A percentile compares a stretch with the other conserved stretches of the same genome.
These are phyloP conservation scores for Galeopsomyia nigrocyanea DNA, from an alignment of 2,888 invertebrate genomes.

Conservation along the genomic window DNA sequence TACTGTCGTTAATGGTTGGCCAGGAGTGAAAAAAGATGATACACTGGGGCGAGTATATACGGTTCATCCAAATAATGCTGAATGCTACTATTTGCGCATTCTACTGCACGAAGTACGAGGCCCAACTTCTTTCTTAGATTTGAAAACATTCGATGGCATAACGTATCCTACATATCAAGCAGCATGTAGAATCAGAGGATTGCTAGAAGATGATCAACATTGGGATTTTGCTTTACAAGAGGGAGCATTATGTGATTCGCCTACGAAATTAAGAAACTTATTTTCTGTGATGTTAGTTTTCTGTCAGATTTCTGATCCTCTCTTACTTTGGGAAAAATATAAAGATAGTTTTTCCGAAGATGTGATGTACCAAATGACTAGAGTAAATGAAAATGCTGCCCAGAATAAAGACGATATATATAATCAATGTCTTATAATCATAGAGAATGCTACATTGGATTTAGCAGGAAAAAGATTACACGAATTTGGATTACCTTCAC, in stretches of 20 bases:
- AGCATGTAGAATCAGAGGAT: slow-evolving; percentile 43
- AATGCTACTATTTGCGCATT: slow-evolving; percentile 53
- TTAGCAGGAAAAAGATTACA: no score
- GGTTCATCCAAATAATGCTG: slow-evolving; percentile 51
- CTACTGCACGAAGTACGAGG: slow-evolving; percentile 50
- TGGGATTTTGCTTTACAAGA: slow-evolving; percentile 41
- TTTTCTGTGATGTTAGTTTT: slow-evolving; percentile 27
- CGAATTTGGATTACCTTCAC: no score
- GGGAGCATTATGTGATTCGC: background rate
- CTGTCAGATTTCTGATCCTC: slow-evolving; percentile 17
- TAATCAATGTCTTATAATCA: no score
- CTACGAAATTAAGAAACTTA: slow-evolving; percentile 1
- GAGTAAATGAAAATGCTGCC: no score
- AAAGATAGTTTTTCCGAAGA: no score
- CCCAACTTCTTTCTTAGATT: slow-evolving; percentile 53
- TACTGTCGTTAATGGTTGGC: slow-evolving; percentile 44
- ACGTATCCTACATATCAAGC: slow-evolving; percentile 36
- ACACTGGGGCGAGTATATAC: slow-evolving; percentile 55
- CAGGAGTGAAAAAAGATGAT: slow-evolving; percentile 47
- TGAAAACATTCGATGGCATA: slow-evolving; percentile 47
- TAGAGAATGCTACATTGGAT: no score
- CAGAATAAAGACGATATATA: no score
- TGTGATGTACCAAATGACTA: no score
- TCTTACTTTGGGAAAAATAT: no score
- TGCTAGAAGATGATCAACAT: slow-evolving; percentile 54